phyloP scores from a whole-genome alignment of 2,113 vertebrate species.

The Syngnathus scovelli region DNA sequence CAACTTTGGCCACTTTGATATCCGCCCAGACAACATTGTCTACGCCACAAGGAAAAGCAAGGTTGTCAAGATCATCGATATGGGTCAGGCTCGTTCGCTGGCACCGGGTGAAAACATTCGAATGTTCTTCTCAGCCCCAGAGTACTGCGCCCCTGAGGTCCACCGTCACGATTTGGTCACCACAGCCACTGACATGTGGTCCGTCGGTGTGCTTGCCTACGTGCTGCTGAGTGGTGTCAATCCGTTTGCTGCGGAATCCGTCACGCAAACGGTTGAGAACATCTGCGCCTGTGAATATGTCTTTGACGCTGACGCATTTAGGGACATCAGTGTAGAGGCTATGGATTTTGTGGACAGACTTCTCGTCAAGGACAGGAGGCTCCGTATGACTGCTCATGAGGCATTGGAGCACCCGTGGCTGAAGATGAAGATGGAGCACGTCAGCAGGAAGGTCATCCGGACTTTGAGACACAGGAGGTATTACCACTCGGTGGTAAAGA shows the following conservation, averaged over 20 bases:
- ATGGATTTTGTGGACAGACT: conserved; percentile 96
- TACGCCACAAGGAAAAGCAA: conserved; percentile 88
- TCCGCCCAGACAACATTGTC: conserved; percentile 93
- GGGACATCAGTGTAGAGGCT: conserved; percentile 84
- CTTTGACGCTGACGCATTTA: conserved; percentile 95
- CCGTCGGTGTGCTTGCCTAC: conserved; percentile 88
- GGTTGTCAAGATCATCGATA: conserved; percentile 88
- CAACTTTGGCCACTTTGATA: conserved; percentile 91
- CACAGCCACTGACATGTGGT: conserved; percentile 96
- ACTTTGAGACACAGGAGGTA: conserved; percentile 93
- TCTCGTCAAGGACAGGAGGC: conserved; percentile 86
- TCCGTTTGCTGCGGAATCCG: conserved; percentile 93
- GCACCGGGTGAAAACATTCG: conserved; percentile 93
- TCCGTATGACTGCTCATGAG: conserved; percentile 92
- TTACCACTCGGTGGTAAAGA: conserved; percentile 89
- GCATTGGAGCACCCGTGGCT: conserved; percentile 91
- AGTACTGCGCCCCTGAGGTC: conserved; percentile 92
- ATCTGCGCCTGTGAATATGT: conserved; percentile 88
- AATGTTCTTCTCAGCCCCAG: conserved; percentile 87
- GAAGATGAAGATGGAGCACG: conserved; percentile 84
- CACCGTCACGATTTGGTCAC: conserved; percentile 89
- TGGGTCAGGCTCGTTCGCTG: conserved; percentile 89
- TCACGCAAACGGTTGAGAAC: conserved; percentile 89
- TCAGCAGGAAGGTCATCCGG: conserved; percentile 87
- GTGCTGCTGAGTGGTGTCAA: conserved; percentile 92